These are phyloP conservation scores for Pangasius djambal DNA, from an alignment of 2,797 vertebrate genomes.

Conservation along the genomic window DNA sequence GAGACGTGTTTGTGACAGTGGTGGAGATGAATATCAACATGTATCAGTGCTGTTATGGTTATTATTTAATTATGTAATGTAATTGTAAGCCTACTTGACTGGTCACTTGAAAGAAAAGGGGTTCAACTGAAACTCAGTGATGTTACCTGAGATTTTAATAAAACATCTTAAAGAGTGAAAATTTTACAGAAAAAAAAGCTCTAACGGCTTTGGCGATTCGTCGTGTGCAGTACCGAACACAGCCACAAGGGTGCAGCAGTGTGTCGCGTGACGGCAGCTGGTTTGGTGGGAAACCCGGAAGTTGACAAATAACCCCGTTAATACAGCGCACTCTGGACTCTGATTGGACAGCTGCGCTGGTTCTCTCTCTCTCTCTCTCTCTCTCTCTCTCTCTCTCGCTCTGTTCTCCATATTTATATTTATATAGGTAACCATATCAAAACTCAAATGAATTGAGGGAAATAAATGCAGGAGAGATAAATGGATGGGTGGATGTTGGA, in stretches of 20 bases:
- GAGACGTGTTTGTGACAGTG: neutral
- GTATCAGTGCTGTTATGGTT: neutral
- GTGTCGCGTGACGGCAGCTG: neutral
- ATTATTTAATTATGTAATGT: neutral
- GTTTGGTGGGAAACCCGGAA: neutral
- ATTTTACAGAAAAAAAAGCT: neutral
- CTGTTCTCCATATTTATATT: neutral
- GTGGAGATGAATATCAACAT: neutral
- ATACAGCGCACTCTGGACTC: constrained; percentile 7
- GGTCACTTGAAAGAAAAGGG: neutral
- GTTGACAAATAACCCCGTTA: neutral
- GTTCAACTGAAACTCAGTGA: neutral
- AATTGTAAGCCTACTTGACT: no score
- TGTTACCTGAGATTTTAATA: neutral
- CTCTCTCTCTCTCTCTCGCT: constrained; percentile 9
- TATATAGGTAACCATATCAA: neutral
- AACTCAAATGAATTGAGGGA: neutral
- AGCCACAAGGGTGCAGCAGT: constrained; percentile 4
- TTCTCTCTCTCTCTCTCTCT: neutral
- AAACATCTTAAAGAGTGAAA: neutral
- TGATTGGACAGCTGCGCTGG: constrained; percentile 6
- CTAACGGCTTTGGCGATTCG: neutral
- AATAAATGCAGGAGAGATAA: neutral
- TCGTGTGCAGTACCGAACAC: neutral
- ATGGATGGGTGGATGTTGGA: neutral